These are phyloP conservation scores for Wasmannia auropunctata DNA, from an alignment of 1,140 invertebrate species.

Conservation along the genomic window DNA sequence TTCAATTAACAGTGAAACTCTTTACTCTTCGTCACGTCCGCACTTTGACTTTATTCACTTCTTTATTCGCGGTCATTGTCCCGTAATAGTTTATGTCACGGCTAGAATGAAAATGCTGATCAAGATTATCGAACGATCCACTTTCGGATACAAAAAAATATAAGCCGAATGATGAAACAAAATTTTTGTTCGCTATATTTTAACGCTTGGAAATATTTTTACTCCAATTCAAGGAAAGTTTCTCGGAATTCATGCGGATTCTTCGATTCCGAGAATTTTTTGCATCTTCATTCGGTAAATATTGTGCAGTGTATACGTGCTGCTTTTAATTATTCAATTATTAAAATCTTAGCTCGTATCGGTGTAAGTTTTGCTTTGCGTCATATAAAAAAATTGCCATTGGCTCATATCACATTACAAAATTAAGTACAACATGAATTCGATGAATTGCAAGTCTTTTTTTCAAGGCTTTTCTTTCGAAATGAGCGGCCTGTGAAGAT, in stretches of 20 bases:
- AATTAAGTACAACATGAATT: no score
- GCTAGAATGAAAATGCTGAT: no score
- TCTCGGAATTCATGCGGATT: not conserved
- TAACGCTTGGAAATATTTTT: not conserved
- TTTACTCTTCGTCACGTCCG: not conserved
- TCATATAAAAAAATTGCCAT: no score
- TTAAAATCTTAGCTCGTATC: no score
- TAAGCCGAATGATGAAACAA: not conserved
- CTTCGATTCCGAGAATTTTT: not conserved
- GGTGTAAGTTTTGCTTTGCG: no score
- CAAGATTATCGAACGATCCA: not conserved
- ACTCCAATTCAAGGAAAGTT: not conserved
- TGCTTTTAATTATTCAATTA: no score
- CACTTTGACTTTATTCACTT: not conserved
- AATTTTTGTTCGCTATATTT: not conserved
- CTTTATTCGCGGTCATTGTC: not conserved
- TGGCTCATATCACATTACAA: no score
- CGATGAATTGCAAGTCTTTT: no score
- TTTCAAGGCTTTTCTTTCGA: no score
- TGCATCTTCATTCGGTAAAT: not conserved
- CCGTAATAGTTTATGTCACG: no score
- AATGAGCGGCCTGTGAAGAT: no score
- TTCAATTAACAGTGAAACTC: not conserved
- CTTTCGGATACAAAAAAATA: not conserved
- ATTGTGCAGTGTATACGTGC: no score